A percentile compares a stretch with the other conserved stretches of the same genome.
Evolutionary conservation across 2,113 vertebrate species (phyloP).

Genomic region (Eurystomus gularis): DNA sequence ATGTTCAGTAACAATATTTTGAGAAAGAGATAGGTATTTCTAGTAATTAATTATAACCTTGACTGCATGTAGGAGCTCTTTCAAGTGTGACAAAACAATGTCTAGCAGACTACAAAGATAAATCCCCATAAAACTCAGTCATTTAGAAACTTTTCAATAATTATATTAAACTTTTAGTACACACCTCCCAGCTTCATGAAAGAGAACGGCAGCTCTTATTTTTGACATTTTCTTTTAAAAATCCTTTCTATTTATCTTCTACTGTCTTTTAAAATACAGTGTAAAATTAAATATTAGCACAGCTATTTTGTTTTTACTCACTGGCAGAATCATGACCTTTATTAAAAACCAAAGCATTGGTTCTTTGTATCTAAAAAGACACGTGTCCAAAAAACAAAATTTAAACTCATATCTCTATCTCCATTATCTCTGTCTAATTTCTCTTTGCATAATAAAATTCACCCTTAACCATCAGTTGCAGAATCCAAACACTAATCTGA

Average conservation of each 20-base stretch:
- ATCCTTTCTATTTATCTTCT: not conserved
- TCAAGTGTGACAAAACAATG: not conserved
- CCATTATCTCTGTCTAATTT: not conserved
- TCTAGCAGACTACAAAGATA: not conserved
- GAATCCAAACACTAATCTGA: not conserved
- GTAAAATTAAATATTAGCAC: not conserved
- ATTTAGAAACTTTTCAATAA: not conserved
- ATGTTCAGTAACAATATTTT: not conserved
- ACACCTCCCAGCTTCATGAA: not conserved
- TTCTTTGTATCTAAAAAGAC: not conserved
- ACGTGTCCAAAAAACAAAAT: not conserved
- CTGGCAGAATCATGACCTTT: not conserved
- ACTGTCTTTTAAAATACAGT: not conserved
- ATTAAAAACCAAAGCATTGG: not conserved
- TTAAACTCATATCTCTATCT: not conserved
- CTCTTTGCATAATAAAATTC: not conserved
- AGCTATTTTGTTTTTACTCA: not conserved
- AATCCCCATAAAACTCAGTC: not conserved
- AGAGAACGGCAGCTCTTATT: not conserved
- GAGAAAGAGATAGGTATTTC: not conserved
- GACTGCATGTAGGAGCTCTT: not conserved
- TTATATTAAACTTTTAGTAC: not conserved
- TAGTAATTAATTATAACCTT: conserved; percentile 2
- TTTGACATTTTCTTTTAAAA: not conserved
- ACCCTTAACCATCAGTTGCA: not conserved